Base-by-base conservation (phyloP, 2,113 vertebrate species). In the Rostratula benghalensis region DNA sequence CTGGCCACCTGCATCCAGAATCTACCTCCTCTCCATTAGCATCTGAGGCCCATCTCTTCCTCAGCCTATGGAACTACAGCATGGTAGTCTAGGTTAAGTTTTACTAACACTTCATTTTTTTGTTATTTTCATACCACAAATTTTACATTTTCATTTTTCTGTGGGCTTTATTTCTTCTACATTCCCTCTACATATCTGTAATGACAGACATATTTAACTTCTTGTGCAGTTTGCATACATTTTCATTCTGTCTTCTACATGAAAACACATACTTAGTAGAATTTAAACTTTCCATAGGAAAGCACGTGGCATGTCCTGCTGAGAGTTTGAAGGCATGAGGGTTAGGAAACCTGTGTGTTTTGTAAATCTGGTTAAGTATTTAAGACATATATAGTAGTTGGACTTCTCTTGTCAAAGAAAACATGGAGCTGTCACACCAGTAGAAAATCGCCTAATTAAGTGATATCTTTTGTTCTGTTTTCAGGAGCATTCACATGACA, bases 401-500 rank as follows among this genome's bases (percentile, higher is more conserved):
- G 35, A 17, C 7, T 10, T 69, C 11, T 50, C 25, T 61, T 78
- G 18, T 90, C 53, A 94, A n/a, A 71, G 51, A 89, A 78, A 77
- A 60, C 10, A 10, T 28, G 31, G 20, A 78, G 50, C 61, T 84
- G 60, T 48, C 31, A 73, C 30, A 51, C 2, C 13, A 63, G 10
- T 21, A 53, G 68, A 79, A 91, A 84, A 71, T 41, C 23, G 51
- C 20, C 35, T 69, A 15, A 89, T 65, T 33, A 65, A 86, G 20
- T 54, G 19, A 1, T 73, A 7, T 23, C 10, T 94, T 60, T 75
- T 83, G 12, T 95, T 96, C 75, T 89, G 73, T 80, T 95, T 96
- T 45, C 95, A 98, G 98, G 95, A 91, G 46, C 79, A 79, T 67
- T 86, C 90, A 83, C 93, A 82, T 70, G 97, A 97, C 59, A 71